Conservation (phyloP, 2,888 invertebrate species). For the Diadromus collaris region DNA sequence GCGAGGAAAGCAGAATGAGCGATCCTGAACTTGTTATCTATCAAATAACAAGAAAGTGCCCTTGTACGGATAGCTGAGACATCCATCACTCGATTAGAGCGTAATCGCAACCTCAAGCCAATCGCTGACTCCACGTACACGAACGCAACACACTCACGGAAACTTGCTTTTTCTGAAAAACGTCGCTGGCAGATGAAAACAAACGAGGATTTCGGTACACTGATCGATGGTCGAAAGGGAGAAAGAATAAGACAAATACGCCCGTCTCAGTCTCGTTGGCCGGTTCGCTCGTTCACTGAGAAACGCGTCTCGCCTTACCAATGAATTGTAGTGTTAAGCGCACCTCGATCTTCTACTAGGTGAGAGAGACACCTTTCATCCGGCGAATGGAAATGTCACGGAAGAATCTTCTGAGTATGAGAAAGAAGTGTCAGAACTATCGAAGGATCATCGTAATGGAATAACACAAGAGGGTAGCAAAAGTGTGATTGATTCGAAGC, state of each 20-base stretch:
- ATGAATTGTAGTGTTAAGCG: conserved; percentile 17
- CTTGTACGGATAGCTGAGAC: conserved; percentile 39
- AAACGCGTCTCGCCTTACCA: neutral
- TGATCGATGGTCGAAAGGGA: conserved; percentile 55
- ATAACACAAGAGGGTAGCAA: too few species aligned
- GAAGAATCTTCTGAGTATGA: neutral
- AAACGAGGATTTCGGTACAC: conserved; percentile 58
- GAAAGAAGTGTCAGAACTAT: neutral
- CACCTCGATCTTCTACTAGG: neutral
- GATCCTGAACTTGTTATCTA: conserved; percentile 42
- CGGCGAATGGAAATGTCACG: neutral
- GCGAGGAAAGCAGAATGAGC: neutral
- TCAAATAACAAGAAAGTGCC: conserved; percentile 48
- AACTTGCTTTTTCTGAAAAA: conserved; percentile 17
- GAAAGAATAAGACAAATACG: conserved; percentile 10
- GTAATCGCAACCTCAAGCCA: conserved; percentile 53
- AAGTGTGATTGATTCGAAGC: neutral
- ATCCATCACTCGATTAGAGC: conserved; percentile 66
- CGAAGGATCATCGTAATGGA: neutral
- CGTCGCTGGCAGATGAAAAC: conserved; percentile 51
- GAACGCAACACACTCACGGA: conserved; percentile 10
- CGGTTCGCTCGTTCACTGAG: neutral
- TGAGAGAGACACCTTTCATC: conserved; percentile 3
- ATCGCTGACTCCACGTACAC: conserved; percentile 25
- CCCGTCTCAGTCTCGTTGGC: neutral